Percentiles rank a stretch among this genome's conserved stretches.
These are phyloP conservation scores for Drosophila bifasciata DNA, from an alignment of 1,140 invertebrate species.

Conservation along the genomic window DNA sequence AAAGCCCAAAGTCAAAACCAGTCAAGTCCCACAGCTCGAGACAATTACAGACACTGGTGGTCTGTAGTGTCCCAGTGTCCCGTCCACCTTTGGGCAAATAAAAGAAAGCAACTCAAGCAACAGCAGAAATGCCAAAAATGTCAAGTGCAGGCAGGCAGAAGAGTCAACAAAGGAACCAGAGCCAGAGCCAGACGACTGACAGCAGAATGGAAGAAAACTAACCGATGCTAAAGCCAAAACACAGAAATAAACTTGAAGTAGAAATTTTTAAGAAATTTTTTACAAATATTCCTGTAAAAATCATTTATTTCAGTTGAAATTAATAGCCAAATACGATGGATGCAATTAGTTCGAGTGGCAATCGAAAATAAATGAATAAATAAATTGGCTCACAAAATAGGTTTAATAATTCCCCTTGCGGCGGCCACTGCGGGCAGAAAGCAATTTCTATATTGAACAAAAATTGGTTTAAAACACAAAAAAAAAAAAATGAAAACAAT, in stretches of 20 bases:
- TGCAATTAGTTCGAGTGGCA: too few relatives aligned
- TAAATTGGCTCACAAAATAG: too few relatives aligned
- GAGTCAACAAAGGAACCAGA: slow-evolving; percentile 18
- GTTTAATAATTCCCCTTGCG: too few relatives aligned
- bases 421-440: not conserved
- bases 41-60: slow-evolving; percentile 32
- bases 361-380: too few relatives aligned
- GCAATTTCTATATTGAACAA: not conserved
- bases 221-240: slow-evolving; percentile 1
- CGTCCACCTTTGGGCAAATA: not conserved
- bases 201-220: slow-evolving; percentile 3
- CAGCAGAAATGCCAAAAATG: slow-evolving; percentile 26
- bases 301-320: not conserved
- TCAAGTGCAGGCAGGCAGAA: slow-evolving; percentile 40
- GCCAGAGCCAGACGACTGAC: slow-evolving; percentile 10
- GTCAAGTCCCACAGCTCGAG: slow-evolving; percentile 20
- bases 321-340: not conserved
- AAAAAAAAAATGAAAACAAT: not conserved
- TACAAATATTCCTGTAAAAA: not conserved
- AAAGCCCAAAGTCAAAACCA: slow-evolving; percentile 16
- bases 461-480: slow-evolving; percentile 5
- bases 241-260: not conserved
- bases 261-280: slow-evolving; percentile 26
- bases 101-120: not conserved
- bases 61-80: slow-evolving; percentile 11